Conservation (phyloP, 1,140 invertebrate genomes). For the Aplysia californica region DNA sequence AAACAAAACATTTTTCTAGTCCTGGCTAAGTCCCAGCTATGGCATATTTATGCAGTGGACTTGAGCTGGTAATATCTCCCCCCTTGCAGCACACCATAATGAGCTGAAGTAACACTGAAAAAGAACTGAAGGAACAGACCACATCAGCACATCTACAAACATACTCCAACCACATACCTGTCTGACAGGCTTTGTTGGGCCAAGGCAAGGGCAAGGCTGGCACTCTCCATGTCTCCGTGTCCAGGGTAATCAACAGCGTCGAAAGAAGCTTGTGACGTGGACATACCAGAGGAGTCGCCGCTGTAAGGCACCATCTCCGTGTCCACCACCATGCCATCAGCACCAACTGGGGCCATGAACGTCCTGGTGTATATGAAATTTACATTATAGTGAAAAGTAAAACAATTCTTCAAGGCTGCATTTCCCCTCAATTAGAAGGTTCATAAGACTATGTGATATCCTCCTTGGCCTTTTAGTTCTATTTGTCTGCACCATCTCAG, state of each 20-base stretch:
- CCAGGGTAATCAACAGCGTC: conserved; percentile 6
- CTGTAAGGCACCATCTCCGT: conserved; percentile 6
- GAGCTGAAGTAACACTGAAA: too few relatives aligned
- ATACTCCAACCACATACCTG: conserved; percentile 45
- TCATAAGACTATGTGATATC: too few relatives aligned
- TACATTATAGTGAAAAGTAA: not conserved
- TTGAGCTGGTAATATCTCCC: not conserved
- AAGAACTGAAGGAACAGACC: too few relatives aligned
- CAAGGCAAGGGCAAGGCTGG: conserved; percentile 59
- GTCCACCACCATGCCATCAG: conserved; percentile 11
- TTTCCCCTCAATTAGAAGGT: not conserved
- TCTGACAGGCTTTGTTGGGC: conserved; percentile 53
- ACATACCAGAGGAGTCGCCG: not conserved
- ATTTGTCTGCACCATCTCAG: too few relatives aligned
- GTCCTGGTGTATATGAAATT: not conserved
- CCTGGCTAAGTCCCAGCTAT: too few relatives aligned
- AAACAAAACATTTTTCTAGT: too few relatives aligned
- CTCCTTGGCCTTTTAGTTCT: too few relatives aligned
- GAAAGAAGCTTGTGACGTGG: conserved; percentile 23
- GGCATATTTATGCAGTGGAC: too few relatives aligned
- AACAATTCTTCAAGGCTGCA: too few relatives aligned
- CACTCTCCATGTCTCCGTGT: conserved; percentile 54
- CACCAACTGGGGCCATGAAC: conserved; percentile 23
- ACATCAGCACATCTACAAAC: too few relatives aligned
- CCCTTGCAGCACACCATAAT: not conserved